Base-by-base conservation (phyloP, 2,797 vertebrate species). In the Staurois parvus region DNA sequence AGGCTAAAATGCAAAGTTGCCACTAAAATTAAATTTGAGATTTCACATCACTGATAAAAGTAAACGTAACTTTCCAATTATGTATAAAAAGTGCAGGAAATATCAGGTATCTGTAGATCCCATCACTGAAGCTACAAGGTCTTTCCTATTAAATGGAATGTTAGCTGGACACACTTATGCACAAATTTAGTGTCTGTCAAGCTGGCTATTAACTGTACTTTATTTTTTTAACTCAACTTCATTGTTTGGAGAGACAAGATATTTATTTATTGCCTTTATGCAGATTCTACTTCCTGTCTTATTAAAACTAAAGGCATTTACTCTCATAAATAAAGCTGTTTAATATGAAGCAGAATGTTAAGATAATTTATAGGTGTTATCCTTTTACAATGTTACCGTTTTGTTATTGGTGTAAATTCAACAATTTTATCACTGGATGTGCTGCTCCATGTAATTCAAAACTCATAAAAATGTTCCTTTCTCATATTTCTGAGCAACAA, bases 381-480 rank as follows among this genome's bases (percentile, higher is more conserved):
- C 67, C 70, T 87, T 87, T 87, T 87, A 87, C 81, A 83, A 68
- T 83, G 75, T 87, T 87, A 48, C 62, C 81, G 76, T 83, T 87
- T 87, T 87, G 81, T 87, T 84, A 79, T 87, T 68, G 70, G 81
- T 79, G 81, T 84, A 87, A 83, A 87, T 87, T 87, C 76, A 75
- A 79, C 68, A 69, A 75, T 79, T 87, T 87, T 87, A 87, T 87
- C 69, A 84, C 81, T 83, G 67, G 70, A 79, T 79, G 42, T 87
- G 45, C 76, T 75, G 69, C 70, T 70, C 45, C 32, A 40, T 87
- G 75, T 84, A 87, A 87, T 87, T 87, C 81, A 79, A 75, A 87
- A 83, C 81, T 68, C 81, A 87, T 87, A 87, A 87, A 87, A 87
- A 87, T 83, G 59, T 21, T 69, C 59, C 69, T 56, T 74, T 87